Conservation (phyloP, 2,113 vertebrate genomes). For the Crypturellus undulatus region DNA sequence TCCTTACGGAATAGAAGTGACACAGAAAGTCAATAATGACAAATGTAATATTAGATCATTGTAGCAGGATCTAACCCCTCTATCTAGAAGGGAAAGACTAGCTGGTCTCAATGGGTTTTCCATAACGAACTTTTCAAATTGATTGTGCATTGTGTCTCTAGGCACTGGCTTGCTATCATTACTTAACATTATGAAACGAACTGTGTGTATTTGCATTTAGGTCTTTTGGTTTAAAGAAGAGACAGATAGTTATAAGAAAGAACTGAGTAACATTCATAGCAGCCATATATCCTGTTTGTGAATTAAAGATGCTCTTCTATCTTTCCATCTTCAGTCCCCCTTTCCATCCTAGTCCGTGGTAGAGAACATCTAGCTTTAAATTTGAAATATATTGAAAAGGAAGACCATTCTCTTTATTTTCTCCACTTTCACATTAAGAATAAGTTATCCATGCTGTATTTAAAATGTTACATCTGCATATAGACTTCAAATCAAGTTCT, state of each 20-base stretch:
- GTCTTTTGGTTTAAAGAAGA: not conserved
- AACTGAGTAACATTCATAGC: not conserved
- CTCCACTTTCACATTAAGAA: not conserved
- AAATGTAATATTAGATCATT: not conserved
- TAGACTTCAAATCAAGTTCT: not conserved
- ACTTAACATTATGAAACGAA: not conserved
- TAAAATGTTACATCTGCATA: not conserved
- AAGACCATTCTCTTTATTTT: not conserved
- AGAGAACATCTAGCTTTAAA: not conserved
- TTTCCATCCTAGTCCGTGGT: not conserved
- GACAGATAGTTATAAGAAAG: not conserved
- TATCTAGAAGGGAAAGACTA: not conserved
- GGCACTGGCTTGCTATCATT: not conserved
- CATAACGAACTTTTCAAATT: not conserved
- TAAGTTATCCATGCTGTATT: not conserved
- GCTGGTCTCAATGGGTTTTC: not conserved
- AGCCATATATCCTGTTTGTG: not conserved
- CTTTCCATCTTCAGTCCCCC: not conserved
- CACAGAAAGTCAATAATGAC: slow-evolving; percentile 8
- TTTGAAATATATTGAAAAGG: not conserved
- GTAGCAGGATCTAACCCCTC: not conserved
- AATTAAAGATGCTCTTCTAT: not conserved
- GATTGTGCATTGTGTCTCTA: not conserved
- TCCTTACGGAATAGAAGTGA: not conserved
- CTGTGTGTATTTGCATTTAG: not conserved